A percentile compares a stretch with the other conserved stretches of the same genome.
These are phyloP conservation scores for Dolichopus griseipennis DNA, from an alignment of 2,888 invertebrate genomes.

Conservation along the genomic window DNA sequence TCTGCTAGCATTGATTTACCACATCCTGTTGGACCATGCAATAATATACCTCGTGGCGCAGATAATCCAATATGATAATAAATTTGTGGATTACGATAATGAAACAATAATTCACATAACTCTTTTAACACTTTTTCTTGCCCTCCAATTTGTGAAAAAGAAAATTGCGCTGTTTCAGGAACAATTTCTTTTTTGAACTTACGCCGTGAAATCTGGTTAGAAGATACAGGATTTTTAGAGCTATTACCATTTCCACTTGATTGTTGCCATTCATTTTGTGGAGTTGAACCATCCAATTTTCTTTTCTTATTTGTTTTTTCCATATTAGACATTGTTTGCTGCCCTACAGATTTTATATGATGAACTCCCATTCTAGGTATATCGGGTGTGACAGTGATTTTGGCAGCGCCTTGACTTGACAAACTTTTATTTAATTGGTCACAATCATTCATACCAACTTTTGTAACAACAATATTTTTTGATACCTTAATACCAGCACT, in stretches of 20 bases:
- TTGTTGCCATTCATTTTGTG: background rate
- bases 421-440: background rate
- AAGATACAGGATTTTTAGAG: background rate
- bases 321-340: conserved; percentile 27
- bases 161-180: conserved; percentile 18
- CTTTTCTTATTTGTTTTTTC: conserved; percentile 19
- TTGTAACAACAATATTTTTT: conserved; percentile 5
- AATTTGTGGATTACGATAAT: conserved; percentile 85
- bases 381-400: background rate
- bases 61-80: conserved; percentile 74
- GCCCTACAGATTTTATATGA: background rate
- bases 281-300: conserved; percentile 11
- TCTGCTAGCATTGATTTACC: conserved; percentile 78
- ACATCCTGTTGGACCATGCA: conserved; percentile 95
- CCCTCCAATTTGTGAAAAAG: conserved; percentile 62
- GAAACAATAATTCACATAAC: conserved; percentile 67
- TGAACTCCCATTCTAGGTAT: background rate
- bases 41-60: conserved; percentile 80
- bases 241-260: background rate
- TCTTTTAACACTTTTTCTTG: conserved; percentile 62
- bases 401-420: background rate
- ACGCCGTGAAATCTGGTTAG: conserved; percentile 24
- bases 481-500: background rate
- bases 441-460: background rate
- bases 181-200: conserved; percentile 35